Percentiles rank a stretch among this genome's conserved stretches.
phyloP scores from a whole-genome alignment of 2,888 invertebrate genomes.

The Trilocha varians region DNA sequence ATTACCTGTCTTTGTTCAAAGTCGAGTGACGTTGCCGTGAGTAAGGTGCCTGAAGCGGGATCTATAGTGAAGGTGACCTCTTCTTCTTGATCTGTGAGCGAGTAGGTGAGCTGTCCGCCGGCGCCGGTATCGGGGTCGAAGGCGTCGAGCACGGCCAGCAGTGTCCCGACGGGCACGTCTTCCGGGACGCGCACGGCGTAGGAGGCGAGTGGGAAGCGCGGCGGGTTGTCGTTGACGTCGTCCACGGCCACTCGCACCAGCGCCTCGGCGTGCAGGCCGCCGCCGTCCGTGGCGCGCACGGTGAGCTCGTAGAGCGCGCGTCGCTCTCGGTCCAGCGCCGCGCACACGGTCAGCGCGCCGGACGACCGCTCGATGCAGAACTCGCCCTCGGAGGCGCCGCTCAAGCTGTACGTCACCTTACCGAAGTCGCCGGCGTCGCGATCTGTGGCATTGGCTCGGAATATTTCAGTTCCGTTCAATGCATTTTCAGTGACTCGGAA shows the following conservation, averaged over 20 bases:
- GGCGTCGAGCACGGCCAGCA: slow-evolving; percentile 85
- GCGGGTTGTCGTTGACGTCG: slow-evolving; percentile 93
- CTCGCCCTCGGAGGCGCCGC: slow-evolving; percentile 84
- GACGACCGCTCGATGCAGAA: slow-evolving; percentile 84
- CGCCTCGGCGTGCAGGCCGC: slow-evolving; percentile 85
- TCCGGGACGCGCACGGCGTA: slow-evolving; percentile 90
- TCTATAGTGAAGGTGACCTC: slow-evolving; percentile 88
- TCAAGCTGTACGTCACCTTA: slow-evolving; percentile 79
- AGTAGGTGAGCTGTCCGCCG: slow-evolving; percentile 87
- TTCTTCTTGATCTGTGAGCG: slow-evolving; percentile 78
- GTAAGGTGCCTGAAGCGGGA: slow-evolving; percentile 86
- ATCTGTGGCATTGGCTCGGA: slow-evolving; percentile 87
- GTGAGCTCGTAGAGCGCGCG: slow-evolving; percentile 85
- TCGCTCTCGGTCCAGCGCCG: slow-evolving; percentile 87
- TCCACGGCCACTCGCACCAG: slow-evolving; percentile 86
- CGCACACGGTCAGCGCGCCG: slow-evolving; percentile 84
- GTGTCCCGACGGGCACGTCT: slow-evolving; percentile 90
- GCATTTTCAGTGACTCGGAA: slow-evolving; percentile 91
- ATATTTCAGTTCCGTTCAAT: slow-evolving; percentile 88
- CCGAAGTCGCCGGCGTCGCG: slow-evolving; percentile 88
- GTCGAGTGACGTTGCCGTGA: slow-evolving; percentile 84
- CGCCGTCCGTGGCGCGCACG: slow-evolving; percentile 85
- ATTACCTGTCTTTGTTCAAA: slow-evolving; percentile 86
- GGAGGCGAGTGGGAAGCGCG: slow-evolving; percentile 82
- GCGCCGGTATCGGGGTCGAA: slow-evolving; percentile 89